phyloP scores from a whole-genome alignment of 2,113 vertebrate genomes.

The Notiomystis cincta region DNA sequence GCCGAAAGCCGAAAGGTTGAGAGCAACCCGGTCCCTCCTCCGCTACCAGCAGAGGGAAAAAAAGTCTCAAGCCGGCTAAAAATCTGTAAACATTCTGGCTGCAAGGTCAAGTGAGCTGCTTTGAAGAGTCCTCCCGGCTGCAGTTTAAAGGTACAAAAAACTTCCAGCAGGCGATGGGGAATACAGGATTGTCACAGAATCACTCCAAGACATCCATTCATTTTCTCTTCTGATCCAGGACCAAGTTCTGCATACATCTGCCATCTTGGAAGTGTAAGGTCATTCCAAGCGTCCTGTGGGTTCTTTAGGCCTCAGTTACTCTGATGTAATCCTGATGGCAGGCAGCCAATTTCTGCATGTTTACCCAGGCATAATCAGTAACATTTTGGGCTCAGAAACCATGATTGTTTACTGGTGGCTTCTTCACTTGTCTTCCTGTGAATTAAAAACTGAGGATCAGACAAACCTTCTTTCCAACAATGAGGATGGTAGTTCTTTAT shows the following conservation, averaged over 20 bases:
- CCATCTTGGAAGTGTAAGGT: neutral
- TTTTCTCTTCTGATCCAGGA: neutral
- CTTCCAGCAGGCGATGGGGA: too few species aligned
- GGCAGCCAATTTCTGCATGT: neutral
- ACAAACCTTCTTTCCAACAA: neutral
- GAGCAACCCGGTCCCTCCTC: too few species aligned
- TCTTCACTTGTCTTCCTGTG: neutral
- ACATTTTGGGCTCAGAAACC: neutral
- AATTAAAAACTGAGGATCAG: neutral
- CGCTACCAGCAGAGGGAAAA: too few species aligned
- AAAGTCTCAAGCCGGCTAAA: too few species aligned
- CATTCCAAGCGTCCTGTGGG: neutral
- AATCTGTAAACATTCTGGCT: too few species aligned
- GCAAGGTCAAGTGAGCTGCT: too few species aligned
- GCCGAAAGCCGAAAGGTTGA: too few species aligned
- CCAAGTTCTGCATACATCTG: accelerated
- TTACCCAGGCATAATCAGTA: neutral
- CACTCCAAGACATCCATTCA: too few species aligned
- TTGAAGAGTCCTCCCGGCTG: too few species aligned
- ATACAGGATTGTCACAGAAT: too few species aligned
- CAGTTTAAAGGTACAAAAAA: too few species aligned
- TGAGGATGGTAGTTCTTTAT: neutral
- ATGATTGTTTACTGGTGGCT: neutral
- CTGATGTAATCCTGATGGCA: neutral
- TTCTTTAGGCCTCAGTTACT: neutral